Conservation (phyloP, 2,888 invertebrate species). For the Apeira syringaria region DNA sequence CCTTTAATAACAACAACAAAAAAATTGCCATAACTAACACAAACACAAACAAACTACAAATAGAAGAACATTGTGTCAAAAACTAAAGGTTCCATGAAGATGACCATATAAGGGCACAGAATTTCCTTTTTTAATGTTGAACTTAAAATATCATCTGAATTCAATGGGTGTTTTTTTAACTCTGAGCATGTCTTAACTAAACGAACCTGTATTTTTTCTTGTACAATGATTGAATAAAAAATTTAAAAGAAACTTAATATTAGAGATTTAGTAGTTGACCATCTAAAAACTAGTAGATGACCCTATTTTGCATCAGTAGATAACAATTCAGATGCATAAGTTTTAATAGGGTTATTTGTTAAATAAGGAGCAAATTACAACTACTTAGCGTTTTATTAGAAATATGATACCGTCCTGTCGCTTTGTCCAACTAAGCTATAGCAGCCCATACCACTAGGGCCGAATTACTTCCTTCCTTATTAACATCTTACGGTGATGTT, state of each 20-base stretch:
- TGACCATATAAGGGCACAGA: constrained; percentile 22
- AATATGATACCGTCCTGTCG: too few species aligned
- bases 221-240: constrained; percentile 4
- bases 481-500: too few species aligned
- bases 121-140: constrained; percentile 22
- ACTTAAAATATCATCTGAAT: constrained; percentile 17
- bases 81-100: too few species aligned
- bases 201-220: neutral
- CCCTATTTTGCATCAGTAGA: constrained; percentile 26
- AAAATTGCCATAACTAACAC: too few species aligned
- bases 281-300: constrained; percentile 26
- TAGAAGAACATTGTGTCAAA: too few species aligned
- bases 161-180: constrained; percentile 10
- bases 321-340: constrained; percentile 21
- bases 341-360: constrained; percentile 27
- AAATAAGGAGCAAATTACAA: constrained; percentile 7
- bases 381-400: constrained; percentile 12
- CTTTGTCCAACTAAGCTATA: too few species aligned
- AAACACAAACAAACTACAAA: too few species aligned
- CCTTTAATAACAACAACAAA: too few species aligned
- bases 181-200: neutral
- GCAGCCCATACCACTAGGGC: too few species aligned
- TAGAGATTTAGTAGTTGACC: constrained; percentile 27
- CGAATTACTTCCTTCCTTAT: too few species aligned
- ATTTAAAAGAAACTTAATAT: constrained; percentile 16